These are phyloP conservation scores for Ceratotherium simum DNA, from an alignment of 2,113 vertebrate genomes.

Conservation along the genomic window DNA sequence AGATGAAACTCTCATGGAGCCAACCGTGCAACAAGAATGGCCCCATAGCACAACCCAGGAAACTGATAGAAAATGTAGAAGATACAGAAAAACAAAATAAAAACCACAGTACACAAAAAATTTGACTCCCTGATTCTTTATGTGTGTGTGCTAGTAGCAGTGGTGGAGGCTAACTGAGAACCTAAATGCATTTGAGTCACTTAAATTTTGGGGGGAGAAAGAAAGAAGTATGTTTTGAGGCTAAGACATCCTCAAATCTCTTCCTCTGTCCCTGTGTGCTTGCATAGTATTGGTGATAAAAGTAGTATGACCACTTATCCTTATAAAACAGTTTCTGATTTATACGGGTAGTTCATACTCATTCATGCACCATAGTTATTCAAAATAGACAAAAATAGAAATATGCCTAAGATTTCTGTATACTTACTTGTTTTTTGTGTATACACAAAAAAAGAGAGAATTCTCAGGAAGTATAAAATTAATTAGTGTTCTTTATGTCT, in stretches of 20 bases:
- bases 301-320: not conserved
- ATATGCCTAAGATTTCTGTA: not conserved
- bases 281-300: not conserved
- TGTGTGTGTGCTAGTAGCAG: not conserved
- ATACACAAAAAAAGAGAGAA: not conserved
- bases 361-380: not conserved
- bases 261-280: not conserved
- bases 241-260: conserved; percentile 23
- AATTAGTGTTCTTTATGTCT: not conserved
- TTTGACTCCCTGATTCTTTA: not conserved
- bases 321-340: not conserved
- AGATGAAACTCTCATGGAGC: not conserved
- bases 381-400: not conserved
- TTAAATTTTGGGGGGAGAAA: conserved; percentile 53
- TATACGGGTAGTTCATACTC: not conserved
- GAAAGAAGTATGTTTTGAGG: conserved; percentile 41
- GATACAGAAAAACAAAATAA: conserved; percentile 22
- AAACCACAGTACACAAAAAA: not conserved
- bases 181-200: conserved; percentile 47
- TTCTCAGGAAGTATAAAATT: conserved; percentile 20
- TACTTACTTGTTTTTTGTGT: too few species aligned
- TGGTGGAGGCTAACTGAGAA: not conserved
- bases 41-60: conserved; percentile 62
- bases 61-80: conserved; percentile 53
- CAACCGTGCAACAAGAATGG: conserved; percentile 46